phyloP scores from a whole-genome alignment of 1,140 invertebrate species.

The Drosophila mojavensis region DNA sequence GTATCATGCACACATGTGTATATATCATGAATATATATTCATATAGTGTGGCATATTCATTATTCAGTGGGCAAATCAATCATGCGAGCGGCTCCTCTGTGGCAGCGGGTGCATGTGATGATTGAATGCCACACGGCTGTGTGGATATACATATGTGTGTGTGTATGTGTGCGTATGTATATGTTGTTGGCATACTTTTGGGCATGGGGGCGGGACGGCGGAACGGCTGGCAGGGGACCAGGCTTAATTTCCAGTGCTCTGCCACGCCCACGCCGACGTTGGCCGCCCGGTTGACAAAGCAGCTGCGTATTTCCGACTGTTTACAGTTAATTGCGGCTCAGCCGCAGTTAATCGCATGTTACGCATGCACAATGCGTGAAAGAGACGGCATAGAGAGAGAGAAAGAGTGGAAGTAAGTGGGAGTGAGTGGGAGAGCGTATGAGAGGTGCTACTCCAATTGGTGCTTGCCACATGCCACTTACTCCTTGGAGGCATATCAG shows the following conservation, averaged over 20 bases:
- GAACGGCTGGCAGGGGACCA: too few relatives aligned
- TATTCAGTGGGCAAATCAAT: slow-evolving; percentile 33
- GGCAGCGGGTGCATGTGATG: slow-evolving; percentile 13
- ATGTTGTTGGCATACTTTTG: too few relatives aligned
- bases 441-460: background rate
- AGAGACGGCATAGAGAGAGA: background rate
- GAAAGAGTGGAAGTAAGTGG: background rate
- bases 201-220: background rate
- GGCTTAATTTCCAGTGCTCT: slow-evolving; percentile 3
- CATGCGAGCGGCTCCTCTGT: slow-evolving; percentile 11
- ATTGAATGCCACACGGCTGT: slow-evolving; percentile 18
- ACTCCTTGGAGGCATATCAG: slow-evolving; percentile 59
- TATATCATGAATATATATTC: background rate
- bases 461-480: slow-evolving; percentile 20
- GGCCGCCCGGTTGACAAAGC: slow-evolving; percentile 28
- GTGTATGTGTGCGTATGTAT: too few relatives aligned
- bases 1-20: background rate
- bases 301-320: slow-evolving; percentile 73
- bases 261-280: slow-evolving; percentile 14
- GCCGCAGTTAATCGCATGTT: slow-evolving; percentile 79
- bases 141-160: too few relatives aligned
- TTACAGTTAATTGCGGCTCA: slow-evolving; percentile 80
- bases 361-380: slow-evolving; percentile 49
- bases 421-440: background rate
- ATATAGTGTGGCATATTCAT: slow-evolving; percentile 11